A percentile compares a stretch with the other conserved stretches of the same genome.
Evolutionary conservation across 1,140 invertebrate genomes (phyloP).

Genomic region (Trichogramma pretiosum): DNA sequence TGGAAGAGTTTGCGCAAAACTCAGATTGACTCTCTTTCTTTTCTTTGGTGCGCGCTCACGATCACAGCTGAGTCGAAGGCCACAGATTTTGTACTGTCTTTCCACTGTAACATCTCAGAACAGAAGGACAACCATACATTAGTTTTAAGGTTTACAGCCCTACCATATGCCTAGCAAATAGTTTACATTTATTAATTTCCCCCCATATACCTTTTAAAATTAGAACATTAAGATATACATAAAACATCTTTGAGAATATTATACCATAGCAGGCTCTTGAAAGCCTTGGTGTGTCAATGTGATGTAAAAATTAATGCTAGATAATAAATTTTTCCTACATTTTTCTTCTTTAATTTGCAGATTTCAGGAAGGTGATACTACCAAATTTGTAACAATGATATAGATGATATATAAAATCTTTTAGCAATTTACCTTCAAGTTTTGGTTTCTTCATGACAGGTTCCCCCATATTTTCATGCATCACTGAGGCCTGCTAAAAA

Average conservation of each 20-base stretch:
- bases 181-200: too few relatives aligned
- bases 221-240: too few relatives aligned
- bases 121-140: slow-evolving; percentile 49
- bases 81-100: slow-evolving; percentile 47
- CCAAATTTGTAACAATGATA: slow-evolving; percentile 19
- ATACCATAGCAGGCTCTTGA: too few relatives aligned
- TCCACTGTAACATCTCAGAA: slow-evolving; percentile 49
- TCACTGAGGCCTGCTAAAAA: slow-evolving; percentile 25
- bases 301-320: too few relatives aligned
- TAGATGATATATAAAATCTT: slow-evolving; percentile 17
- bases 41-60: slow-evolving; percentile 45
- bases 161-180: too few relatives aligned
- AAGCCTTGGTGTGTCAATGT: too few relatives aligned
- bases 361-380: slow-evolving; percentile 23
- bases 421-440: slow-evolving; percentile 43
- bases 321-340: too few relatives aligned
- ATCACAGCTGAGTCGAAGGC: slow-evolving; percentile 47
- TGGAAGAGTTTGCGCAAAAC: slow-evolving; percentile 37
- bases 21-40: slow-evolving; percentile 43
- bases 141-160: slow-evolving; percentile 40
- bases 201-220: too few relatives aligned
- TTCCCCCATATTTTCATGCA: slow-evolving; percentile 30
- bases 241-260: too few relatives aligned
- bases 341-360: too few relatives aligned
- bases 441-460: slow-evolving; percentile 34